Evolutionary conservation across 2,888 invertebrate genomes (phyloP), one percentile per base, ranked within the genome.

Genomic region (Diaphora mendica): DNA sequence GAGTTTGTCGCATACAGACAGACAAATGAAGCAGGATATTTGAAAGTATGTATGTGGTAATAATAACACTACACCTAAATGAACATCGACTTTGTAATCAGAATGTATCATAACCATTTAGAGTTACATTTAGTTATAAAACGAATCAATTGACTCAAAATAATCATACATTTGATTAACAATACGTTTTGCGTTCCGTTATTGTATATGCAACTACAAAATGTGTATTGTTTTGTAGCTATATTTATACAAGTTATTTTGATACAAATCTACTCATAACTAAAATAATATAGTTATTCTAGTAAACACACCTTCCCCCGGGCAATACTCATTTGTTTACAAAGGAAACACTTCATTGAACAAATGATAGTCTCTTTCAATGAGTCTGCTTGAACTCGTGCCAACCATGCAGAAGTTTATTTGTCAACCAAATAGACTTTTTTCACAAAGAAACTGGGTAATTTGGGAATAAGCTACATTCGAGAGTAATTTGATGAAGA

Each of bases 371-470:
- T 23, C 23, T 59, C 72, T 71, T 70, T 82, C 75, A 85, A 79
- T 83, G 82, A 74, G 62, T 70, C 59, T 20, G 64, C 44, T 83
- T 82, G 82, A 77, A 76, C 68, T 39, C 35, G 44, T 26, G 82
- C 82, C 82, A 82, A 44, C 48, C 13, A 35, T 71, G 55, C 39
- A 51, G n/a, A 26, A 15, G 26, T 11, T 11, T 26, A 11, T 30
- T 42, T 59, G 26, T 59, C 59, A 26, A 59, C 13, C 2, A 13
- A 59, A 59, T 59, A 5, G 1, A 55, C 55, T 2, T 55, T 55
- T n/a, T 55, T 55, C n/a, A n/a, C n/a, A 13, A 8, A 55, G 13
- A 55, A 55, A n/a, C 8, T 23, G 51, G n/a, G 55, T 55, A 23
- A 51, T 51, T 23, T 51, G 23, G 51, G 7, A 23, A 51, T n/a